phyloP scores from a whole-genome alignment of 2,888 invertebrate species.

The Teleogryllus oceanicus region DNA sequence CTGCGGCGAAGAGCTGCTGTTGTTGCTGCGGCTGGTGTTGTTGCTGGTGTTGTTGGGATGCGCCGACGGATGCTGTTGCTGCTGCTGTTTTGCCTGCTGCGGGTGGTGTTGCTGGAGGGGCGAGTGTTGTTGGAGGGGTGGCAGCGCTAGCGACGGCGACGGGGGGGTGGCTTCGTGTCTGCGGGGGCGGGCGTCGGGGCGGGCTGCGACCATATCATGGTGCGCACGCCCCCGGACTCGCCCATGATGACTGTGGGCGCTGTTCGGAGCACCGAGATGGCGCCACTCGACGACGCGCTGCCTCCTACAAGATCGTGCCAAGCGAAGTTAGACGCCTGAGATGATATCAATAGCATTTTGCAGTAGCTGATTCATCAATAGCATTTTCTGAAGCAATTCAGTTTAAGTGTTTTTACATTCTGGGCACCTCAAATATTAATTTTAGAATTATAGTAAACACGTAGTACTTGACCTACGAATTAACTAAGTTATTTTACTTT shows the following conservation, averaged over 20 bases:
- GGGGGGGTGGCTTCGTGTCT: conserved; percentile 45
- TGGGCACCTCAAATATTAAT: no score
- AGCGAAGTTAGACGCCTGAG: background rate
- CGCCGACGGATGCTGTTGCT: conserved; percentile 45
- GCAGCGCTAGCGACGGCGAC: conserved; percentile 37
- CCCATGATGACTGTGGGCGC: conserved; percentile 91
- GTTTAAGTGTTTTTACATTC: no score
- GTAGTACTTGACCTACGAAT: no score
- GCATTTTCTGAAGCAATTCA: no score
- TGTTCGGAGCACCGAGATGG: conserved; percentile 53
- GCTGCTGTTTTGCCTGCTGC: conserved; percentile 31
- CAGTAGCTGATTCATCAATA: no score
- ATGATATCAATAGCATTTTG: no score
- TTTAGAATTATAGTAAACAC: no score
- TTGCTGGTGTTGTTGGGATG: conserved; percentile 34
- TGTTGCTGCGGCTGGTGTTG: conserved; percentile 37
- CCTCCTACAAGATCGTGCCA: background rate
- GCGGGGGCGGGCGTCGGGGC: conserved; percentile 54
- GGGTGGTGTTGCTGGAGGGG: conserved; percentile 45
- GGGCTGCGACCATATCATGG: conserved; percentile 67
- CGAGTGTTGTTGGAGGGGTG: conserved; percentile 43
- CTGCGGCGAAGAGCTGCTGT: conserved; percentile 41
- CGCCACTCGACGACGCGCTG: conserved; percentile 40
- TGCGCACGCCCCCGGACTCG: conserved; percentile 80
- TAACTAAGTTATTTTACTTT: no score